Evolutionary conservation across 2,113 vertebrate species (phyloP).

Genomic region (Corythaixoides concolor): DNA sequence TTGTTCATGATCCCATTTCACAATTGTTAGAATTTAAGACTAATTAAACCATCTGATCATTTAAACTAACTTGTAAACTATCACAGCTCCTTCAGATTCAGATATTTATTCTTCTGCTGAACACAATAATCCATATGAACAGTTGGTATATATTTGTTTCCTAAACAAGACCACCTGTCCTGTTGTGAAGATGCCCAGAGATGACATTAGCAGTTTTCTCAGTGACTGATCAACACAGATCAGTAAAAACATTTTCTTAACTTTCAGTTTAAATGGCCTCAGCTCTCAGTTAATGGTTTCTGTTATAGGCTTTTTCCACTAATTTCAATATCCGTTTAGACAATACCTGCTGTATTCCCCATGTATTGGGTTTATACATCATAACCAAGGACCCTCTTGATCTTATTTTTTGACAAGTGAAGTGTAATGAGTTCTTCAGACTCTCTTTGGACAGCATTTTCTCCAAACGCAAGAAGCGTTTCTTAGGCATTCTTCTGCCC

Average conservation of each 20-base stretch:
- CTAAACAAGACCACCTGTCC: neutral
- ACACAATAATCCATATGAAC: neutral
- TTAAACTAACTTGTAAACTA: neutral
- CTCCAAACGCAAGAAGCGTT: neutral
- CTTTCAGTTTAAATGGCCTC: neutral
- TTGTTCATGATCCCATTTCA: neutral
- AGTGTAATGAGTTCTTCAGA: neutral
- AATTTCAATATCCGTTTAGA: neutral
- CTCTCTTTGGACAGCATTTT: neutral
- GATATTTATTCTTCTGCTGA: neutral
- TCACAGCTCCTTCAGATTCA: neutral
- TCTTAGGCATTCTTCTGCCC: neutral
- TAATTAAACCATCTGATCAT: neutral
- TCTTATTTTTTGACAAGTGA: neutral
- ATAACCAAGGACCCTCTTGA: neutral
- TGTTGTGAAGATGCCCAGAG: neutral
- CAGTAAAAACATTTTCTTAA: neutral
- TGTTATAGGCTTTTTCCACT: neutral
- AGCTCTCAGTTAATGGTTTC: neutral
- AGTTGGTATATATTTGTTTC: neutral
- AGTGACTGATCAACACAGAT: neutral
- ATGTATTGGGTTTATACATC: neutral
- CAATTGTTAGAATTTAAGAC: neutral
- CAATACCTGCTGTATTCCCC: neutral
- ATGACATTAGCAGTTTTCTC: neutral